Conservation (phyloP, 1,140 invertebrate genomes). For the Diorhabda carinulata region DNA sequence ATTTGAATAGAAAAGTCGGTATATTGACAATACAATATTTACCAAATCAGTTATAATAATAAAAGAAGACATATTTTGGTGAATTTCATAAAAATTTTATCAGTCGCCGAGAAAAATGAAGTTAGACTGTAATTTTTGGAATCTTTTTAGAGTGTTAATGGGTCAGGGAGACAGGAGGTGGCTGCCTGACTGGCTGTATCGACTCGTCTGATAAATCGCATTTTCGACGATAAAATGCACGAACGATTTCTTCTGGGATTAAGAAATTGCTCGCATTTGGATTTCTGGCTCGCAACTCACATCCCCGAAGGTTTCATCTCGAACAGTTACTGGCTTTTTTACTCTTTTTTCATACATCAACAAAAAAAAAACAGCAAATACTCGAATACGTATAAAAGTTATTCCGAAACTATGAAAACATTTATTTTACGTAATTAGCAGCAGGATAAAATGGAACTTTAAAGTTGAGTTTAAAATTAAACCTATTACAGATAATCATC, state of each 20-base stretch:
- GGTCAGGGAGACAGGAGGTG: constrained; percentile 7
- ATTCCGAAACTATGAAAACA: too few relatives aligned
- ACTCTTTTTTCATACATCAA: neutral
- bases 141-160: constrained; percentile 9
- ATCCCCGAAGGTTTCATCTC: constrained; percentile 6
- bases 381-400: too few relatives aligned
- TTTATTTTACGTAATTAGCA: too few relatives aligned
- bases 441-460: too few relatives aligned
- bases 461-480: too few relatives aligned
- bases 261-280: constrained; percentile 14
- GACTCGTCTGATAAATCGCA: constrained; percentile 14
- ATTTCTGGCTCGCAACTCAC: constrained; percentile 5
- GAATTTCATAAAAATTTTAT: neutral
- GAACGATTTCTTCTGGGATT: constrained; percentile 17
- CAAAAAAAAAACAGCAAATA: neutral
- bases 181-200: neutral
- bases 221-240: constrained; percentile 16
- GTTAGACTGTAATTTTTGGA: neutral
- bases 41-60: too few relatives aligned
- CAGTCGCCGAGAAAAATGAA: neutral
- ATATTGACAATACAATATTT: too few relatives aligned
- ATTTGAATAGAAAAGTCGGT: too few relatives aligned
- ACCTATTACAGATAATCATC: too few relatives aligned
- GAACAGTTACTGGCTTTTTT: neutral
- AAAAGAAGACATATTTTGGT: too few relatives aligned